Percentiles rank a stretch among this genome's conserved stretches.
Evolutionary conservation across 2,113 vertebrate genomes (phyloP).

Genomic region (Nematolebias whitei): DNA sequence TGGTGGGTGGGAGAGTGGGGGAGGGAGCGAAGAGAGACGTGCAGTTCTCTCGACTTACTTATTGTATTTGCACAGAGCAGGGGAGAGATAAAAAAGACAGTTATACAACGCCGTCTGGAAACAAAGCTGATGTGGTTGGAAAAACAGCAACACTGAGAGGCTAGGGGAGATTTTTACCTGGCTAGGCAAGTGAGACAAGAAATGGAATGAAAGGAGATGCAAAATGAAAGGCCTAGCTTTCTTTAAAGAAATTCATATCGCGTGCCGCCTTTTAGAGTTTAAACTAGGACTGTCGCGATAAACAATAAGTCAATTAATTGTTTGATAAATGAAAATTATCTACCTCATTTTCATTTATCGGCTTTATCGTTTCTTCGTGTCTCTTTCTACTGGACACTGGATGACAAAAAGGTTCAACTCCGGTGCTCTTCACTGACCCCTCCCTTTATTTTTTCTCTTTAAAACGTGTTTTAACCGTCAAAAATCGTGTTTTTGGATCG

Average conservation of each 20-base stretch:
- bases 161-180: slow-evolving; percentile 45
- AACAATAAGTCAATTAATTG: too few species aligned
- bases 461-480: too few species aligned
- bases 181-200: slow-evolving; percentile 45
- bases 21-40: slow-evolving; percentile 39
- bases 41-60: slow-evolving; percentile 58
- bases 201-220: slow-evolving; percentile 33
- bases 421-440: too few species aligned
- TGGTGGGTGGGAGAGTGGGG: slow-evolving; percentile 42
- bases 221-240: neutral
- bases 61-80: slow-evolving; percentile 53
- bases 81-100: slow-evolving; percentile 42
- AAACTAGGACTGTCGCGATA: too few species aligned
- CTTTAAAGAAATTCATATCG: slow-evolving; percentile 15
- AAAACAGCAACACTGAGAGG: slow-evolving; percentile 46
- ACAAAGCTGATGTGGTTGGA: slow-evolving; percentile 37
- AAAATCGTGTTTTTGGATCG: too few species aligned
- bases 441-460: too few species aligned
- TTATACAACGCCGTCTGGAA: slow-evolving; percentile 45
- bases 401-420: too few species aligned
- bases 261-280: too few species aligned
- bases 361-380: too few species aligned
- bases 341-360: too few species aligned
- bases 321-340: too few species aligned
- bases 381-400: too few species aligned